Base-by-base conservation (phyloP, 1,140 invertebrate genomes). In the Caenorhabditis tropicalis region DNA sequence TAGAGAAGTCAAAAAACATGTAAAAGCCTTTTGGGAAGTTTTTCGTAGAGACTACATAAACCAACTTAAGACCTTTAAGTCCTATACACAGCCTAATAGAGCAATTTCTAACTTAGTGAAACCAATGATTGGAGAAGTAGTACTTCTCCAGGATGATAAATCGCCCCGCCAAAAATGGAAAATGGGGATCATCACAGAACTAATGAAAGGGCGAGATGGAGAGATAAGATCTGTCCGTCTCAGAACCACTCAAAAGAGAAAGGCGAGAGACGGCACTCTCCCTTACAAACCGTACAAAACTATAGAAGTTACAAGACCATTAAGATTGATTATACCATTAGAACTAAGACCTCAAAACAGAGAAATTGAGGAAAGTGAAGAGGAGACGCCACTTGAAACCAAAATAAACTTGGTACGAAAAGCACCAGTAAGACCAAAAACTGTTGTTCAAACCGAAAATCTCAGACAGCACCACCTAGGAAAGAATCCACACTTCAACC, bases 171-270 rank as follows among this genome's bases (percentile, higher is more conserved):
- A 27, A 82, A n/a, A 79, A 12, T 82, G 82, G 82, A 82, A 82
- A 82, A n/a, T 82, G 36, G 82, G 79, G 9, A 79, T 19, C 7
- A 82, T 82, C 9, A 29, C 60, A 7, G 70, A 82, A 82, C 27
- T 82, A 31, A 82, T 31, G 21, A 53, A 53, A 82, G 53, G 80
- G 9, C 10, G n/a, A 33, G 80, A 82, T 21, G 29, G 36, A 21
- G 49, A 82, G 33, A 82, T 82, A n/a, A 1, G 80, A 74, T 74
- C 80, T 21, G 65, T 36, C 15, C 19, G 36, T 9, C 7, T 82
- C 39, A 9, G 29, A 81, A n/a, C 39, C 21, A 33, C 43, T 15
- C 9, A 82, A 27, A 79, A 82, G 33, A 27, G 24, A 82, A 74
- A n/a, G n/a, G 16, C 7, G 21, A 58, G 39, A 43, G 39, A 43